Evolutionary conservation across 1,140 invertebrate genomes (phyloP), one percentile per base, ranked within the genome.

Genomic region (Meteorus sp.): DNA sequence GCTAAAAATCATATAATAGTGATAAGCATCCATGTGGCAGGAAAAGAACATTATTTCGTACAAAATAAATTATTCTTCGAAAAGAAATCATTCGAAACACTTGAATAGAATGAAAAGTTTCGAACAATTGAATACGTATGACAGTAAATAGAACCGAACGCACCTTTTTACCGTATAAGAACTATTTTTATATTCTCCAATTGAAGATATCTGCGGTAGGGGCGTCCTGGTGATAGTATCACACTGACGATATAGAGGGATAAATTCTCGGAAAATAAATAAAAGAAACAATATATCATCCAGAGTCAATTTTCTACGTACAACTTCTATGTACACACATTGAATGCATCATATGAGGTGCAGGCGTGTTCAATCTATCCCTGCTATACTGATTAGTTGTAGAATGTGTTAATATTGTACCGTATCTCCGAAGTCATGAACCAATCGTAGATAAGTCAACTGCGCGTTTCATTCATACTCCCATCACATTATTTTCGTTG

Each of bases 241-340:
- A 71, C 69, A 54, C 19, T 39, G 59, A 54, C 15, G 39, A 39
- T 56, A 35, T 29, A 37, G 4, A 59, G 8, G 1, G 19, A 47
- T n/a, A 33, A 51, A 15, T n/a, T 22, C 20, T 1, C 9, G 15
- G 1, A 56, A 47, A 27, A 31, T 50, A 43, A 39, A 20, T 61
- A 2, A 56, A 5, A 55, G 47, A 60, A 22, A 41, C 22, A 15
- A 31, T 43, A 50, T 39, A 74, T 75, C 70, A 78, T 71, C 74
- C 77, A 77, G 72, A 66, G 73, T 79, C 74, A 78, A 78, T 77
- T 78, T 78, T 77, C 72, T 78, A 78, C 73, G 65, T 74, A 67
- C 13, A 29, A 15, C 29, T 50, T 25, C 11, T 39, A 15, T 39
- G 35, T n/a, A 11, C 15, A 33, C 2, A 11, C 33, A 11, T 15